Percentiles rank a stretch among this genome's conserved stretches.
phyloP scores from a whole-genome alignment of 2,888 invertebrate genomes.

The Escarpia spicata region DNA sequence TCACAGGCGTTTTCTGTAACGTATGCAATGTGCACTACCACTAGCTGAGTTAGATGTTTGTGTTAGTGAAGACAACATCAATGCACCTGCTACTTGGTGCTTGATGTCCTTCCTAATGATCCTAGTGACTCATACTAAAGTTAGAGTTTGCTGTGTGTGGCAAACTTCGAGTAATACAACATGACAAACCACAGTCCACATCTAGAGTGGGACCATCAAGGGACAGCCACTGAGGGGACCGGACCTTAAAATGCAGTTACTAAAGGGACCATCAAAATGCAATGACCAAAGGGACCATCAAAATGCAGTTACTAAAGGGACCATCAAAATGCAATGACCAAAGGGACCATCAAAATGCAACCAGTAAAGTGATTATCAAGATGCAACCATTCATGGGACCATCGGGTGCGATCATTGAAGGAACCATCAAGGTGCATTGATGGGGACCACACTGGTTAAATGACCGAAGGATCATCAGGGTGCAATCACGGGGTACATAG shows the following conservation, averaged over 20 bases:
- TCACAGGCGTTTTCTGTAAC: not conserved
- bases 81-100: constrained; percentile 3
- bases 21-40: not conserved
- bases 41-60: not conserved
- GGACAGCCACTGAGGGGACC: not conserved
- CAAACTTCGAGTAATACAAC: not conserved
- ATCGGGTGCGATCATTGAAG: too few species aligned
- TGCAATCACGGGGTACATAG: not conserved
- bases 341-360: too few species aligned
- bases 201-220: not conserved
- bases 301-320: too few species aligned
- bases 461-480: not conserved
- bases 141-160: not conserved
- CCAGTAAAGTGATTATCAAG: too few species aligned
- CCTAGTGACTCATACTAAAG: not conserved
- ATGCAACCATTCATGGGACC: too few species aligned
- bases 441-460: too few species aligned
- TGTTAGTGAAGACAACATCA: constrained; percentile 12
- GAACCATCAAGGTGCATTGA: too few species aligned
- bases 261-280: too few species aligned
- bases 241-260: too few species aligned
- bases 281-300: too few species aligned
- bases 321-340: too few species aligned
- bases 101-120: not conserved
- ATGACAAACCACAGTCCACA: not conserved